A percentile compares a stretch with the other conserved stretches of the same genome.
These are phyloP conservation scores for Drosophila mayaguana DNA, from an alignment of 2,888 invertebrate genomes.

Conservation along the genomic window DNA sequence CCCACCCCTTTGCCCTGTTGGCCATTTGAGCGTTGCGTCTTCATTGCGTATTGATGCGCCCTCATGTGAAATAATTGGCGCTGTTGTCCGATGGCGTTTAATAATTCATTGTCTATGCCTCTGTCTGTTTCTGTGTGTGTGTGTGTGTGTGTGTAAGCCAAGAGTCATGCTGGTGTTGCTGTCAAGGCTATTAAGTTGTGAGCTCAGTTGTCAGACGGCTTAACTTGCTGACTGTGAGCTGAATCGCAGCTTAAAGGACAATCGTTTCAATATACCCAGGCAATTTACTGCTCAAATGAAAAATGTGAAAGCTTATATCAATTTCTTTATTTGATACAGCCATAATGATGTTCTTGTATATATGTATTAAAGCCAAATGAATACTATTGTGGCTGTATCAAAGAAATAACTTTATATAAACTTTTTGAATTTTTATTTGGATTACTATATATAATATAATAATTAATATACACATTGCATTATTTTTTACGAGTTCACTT, in stretches of 20 bases:
- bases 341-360: background rate
- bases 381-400: no score
- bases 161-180: constrained; percentile 27
- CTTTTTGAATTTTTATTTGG: no score
- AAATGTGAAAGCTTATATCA: constrained; percentile 1
- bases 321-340: constrained; percentile 2
- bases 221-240: constrained; percentile 35
- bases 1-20: background rate
- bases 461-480: background rate
- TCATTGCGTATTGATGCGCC: constrained; percentile 71
- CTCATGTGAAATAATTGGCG: constrained; percentile 78
- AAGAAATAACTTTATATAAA: no score
- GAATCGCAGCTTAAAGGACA: constrained; percentile 14
- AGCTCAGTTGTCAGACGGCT: constrained; percentile 50
- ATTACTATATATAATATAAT: no score
- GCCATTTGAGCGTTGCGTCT: constrained; percentile 25
- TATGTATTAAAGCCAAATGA: no score
- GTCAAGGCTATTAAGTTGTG: constrained; percentile 60
- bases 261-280: constrained; percentile 7
- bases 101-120: constrained; percentile 64
- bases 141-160: constrained; percentile 5
- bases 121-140: no score
- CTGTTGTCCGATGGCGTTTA: constrained; percentile 69
- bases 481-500: constrained; percentile 63
- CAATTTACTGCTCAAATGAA: constrained; percentile 1